Evolutionary conservation across 2,888 invertebrate species (phyloP), one percentile per base, ranked within the genome.

Genomic region (Incurvaria masculella): DNA sequence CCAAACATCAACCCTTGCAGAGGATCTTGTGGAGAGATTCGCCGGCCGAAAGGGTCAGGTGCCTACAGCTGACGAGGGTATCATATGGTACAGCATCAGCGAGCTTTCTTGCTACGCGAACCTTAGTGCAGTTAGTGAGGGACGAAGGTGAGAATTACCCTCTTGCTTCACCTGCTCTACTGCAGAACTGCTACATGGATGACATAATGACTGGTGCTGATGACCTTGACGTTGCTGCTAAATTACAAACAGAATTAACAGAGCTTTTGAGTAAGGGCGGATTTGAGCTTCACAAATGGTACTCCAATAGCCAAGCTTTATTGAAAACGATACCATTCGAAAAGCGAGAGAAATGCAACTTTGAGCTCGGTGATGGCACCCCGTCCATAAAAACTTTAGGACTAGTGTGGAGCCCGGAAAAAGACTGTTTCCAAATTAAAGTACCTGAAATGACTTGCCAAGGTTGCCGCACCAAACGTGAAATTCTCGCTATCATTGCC

Each of bases 1-100:
- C 26, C 46, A 54, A 56, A 14, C 48, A 57, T 44, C 20, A 48
- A 53, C 16, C 19, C 52, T 26, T 52, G 16, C 59, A 59, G 42
- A 27, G 53, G 19, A 57, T 60, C 2, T 21, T 56, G 8, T 57
- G 55, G 56, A 27, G 58, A 5, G 53, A 55, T 21, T 11, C 52
- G 17, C 16, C 20, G 4, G 40, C 21, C 8, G 11, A 50, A 14
- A 52, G 51, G 6, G 48, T 57, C 1, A 38, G 49, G 46, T 49
- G 48, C 11, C 50, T 46, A 10, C 49, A 50, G 21, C 41, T 56
- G 21, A 46, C 46, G 14, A 54, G 53, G 16, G 53, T 53, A 0
- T 52, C 52, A 8, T 54, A 51, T 44, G 56, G 53, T 18, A 46
- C 46, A 2, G 53, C 58, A 4, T 56, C 53, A 47, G 52, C 55